phyloP scores from a whole-genome alignment of 2,797 vertebrate genomes.

The Schizopygopsis pylzovi region DNA sequence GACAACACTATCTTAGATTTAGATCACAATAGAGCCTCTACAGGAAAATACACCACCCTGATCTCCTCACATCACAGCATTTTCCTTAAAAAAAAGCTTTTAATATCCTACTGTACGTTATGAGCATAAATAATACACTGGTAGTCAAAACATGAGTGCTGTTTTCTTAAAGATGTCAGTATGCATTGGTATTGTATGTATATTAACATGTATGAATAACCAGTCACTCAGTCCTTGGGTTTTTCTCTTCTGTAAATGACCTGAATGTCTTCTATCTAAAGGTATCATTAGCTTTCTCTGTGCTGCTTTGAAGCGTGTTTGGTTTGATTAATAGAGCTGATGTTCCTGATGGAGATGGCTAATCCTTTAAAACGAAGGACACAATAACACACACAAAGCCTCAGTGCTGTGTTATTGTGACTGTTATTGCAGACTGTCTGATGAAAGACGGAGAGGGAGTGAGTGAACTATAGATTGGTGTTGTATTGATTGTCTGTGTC shows the following conservation, averaged over 20 bases:
- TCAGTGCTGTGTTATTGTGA: not conserved
- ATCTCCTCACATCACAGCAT: not conserved
- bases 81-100: not conserved
- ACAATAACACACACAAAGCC: not conserved
- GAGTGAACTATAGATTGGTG: not conserved
- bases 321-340: conserved; percentile 2
- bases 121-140: not conserved
- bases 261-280: not conserved
- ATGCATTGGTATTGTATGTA: not conserved
- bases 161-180: not conserved
- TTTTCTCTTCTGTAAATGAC: not conserved
- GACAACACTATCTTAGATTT: not conserved
- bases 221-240: not conserved
- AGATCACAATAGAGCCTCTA: conserved; percentile 64
- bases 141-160: not conserved
- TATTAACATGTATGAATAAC: not conserved
- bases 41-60: conserved; percentile 60
- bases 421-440: not conserved
- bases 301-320: not conserved
- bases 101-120: not conserved
- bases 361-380: not conserved
- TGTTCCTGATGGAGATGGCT: not conserved
- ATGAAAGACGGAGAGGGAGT: not conserved
- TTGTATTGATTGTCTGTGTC: conserved; percentile 14
- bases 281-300: not conserved